These are phyloP conservation scores for Mellivora capensis DNA, from an alignment of 2,113 vertebrate genomes.

Conservation along the genomic window DNA sequence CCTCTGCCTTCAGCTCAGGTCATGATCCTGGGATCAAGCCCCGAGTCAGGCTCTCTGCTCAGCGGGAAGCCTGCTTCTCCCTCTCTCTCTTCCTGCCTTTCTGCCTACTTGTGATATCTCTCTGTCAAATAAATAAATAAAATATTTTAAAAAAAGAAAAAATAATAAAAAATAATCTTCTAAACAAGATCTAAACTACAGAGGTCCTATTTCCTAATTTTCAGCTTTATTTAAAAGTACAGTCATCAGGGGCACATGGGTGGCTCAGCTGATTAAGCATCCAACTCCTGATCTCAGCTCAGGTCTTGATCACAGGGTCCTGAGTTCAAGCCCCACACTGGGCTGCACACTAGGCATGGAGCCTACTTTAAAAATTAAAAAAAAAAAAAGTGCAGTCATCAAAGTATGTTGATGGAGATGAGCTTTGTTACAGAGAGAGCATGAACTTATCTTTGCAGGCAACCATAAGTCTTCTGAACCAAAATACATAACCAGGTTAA, in stretches of 20 bases:
- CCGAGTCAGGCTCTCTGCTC: no score
- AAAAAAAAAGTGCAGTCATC: not conserved
- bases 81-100: no score
- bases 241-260: not conserved
- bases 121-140: no score
- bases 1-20: no score
- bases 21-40: no score
- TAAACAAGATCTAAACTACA: conserved; percentile 3
- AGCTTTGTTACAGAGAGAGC: not conserved
- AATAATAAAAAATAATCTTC: not conserved
- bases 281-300: not conserved
- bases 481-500: not conserved
- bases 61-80: no score
- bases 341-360: not conserved
- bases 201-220: not conserved
- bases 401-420: not conserved
- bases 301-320: not conserved
- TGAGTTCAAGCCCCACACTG: not conserved
- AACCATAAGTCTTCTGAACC: not conserved
- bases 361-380: not conserved
- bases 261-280: not conserved
- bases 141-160: no score
- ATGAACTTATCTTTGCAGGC: not conserved
- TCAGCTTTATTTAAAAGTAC: not conserved
- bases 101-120: no score